phyloP scores from a whole-genome alignment of 2,888 invertebrate species.

The Drosophila trichaetosa region DNA sequence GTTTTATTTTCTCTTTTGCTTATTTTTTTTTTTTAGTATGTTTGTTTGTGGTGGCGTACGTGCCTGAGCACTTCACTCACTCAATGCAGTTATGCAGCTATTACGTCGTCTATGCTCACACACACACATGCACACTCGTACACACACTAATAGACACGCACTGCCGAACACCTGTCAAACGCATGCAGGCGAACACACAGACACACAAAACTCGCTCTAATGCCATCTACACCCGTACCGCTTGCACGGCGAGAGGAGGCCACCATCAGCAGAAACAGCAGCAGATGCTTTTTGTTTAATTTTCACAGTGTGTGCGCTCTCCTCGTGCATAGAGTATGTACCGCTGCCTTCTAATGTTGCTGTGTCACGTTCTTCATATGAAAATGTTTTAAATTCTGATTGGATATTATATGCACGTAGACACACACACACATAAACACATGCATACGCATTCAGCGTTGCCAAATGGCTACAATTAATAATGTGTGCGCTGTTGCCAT shows the following conservation, averaged over 20 bases:
- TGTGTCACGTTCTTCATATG: constrained; percentile 69
- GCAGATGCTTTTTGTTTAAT: constrained; percentile 69
- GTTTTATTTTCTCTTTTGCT: neutral
- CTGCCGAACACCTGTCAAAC: constrained; percentile 74
- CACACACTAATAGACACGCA: constrained; percentile 56
- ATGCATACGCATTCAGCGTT: constrained; percentile 30
- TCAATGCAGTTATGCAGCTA: constrained; percentile 77
- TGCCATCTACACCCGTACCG: constrained; percentile 27
- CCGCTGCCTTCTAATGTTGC: constrained; percentile 56
- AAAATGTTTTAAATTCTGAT: constrained; percentile 78
- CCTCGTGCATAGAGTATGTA: neutral
- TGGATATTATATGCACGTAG: constrained; percentile 33
- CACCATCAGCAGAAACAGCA: constrained; percentile 20
- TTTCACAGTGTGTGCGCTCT: constrained; percentile 61
- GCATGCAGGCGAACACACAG: constrained; percentile 33
- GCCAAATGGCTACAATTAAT: constrained; percentile 62
- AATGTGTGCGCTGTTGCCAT: constrained; percentile 68
- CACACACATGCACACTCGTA: constrained; percentile 26
- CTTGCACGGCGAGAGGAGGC: constrained; percentile 18
- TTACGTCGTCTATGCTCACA: constrained; percentile 71
- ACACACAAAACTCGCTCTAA: constrained; percentile 40
- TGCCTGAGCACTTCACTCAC: constrained; percentile 53
- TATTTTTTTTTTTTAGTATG: constrained; percentile 24
- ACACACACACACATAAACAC: neutral
- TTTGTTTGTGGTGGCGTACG: constrained; percentile 69